Evolutionary conservation across 2,113 vertebrate species (phyloP).

Genomic region (Amblyornis subalaris): DNA sequence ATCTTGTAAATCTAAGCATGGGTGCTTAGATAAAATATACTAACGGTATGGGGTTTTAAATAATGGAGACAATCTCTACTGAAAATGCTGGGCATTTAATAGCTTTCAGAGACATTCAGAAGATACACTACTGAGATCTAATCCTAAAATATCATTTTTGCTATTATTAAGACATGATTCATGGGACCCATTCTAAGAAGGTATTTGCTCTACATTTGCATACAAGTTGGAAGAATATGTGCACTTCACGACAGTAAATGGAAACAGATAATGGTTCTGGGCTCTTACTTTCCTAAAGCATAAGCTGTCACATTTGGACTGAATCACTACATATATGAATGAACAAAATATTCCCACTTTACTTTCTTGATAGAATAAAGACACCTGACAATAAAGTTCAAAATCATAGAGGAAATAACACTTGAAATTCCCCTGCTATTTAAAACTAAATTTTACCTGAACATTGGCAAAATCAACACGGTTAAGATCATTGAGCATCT

Average conservation of each 20-base stretch:
- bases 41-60: not conserved
- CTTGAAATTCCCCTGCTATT: not conserved
- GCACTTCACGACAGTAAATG: not conserved
- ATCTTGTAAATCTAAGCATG: not conserved
- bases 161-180: not conserved
- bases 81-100: not conserved
- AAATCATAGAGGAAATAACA: not conserved
- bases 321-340: not conserved
- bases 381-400: not conserved
- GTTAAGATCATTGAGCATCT: slow-evolving; percentile 99
- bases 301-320: not conserved
- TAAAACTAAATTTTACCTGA: slow-evolving; percentile 79
- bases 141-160: not conserved
- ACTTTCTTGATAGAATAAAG: not conserved
- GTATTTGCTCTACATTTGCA: not conserved
- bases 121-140: not conserved
- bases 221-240: not conserved
- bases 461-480: slow-evolving; percentile 98
- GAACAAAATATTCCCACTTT: not conserved
- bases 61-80: not conserved
- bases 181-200: not conserved
- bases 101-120: not conserved
- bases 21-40: not conserved
- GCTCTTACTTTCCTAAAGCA: not conserved
- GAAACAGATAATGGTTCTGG: not conserved